Conservation (phyloP, 1,140 invertebrate genomes). For the Trachelipus rathkii region DNA sequence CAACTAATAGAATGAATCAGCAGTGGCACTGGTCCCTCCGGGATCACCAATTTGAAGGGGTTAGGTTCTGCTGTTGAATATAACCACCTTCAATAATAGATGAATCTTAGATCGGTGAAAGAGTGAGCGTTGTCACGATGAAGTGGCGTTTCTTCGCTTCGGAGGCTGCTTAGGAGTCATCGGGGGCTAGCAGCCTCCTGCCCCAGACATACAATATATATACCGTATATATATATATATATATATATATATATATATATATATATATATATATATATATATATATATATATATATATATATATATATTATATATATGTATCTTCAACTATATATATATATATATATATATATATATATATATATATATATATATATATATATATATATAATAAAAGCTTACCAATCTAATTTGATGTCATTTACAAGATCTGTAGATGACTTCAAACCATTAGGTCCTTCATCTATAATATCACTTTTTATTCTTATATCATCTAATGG, state of each 20-base stretch:
- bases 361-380: too few relatives aligned
- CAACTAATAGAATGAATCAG: too few relatives aligned
- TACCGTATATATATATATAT: not conserved
- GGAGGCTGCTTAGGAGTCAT: too few relatives aligned
- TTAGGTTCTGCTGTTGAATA: too few relatives aligned
- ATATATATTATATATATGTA: not conserved
- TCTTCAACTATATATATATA: too few relatives aligned
- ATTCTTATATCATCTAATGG: not conserved
- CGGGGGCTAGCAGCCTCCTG: not conserved
- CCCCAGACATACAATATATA: not conserved
- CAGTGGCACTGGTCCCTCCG: too few relatives aligned
- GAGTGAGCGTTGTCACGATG: too few relatives aligned
- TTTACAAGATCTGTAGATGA: not conserved
- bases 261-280: constrained; percentile 5
- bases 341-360: too few relatives aligned
- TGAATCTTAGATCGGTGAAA: too few relatives aligned
- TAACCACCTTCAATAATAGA: too few relatives aligned
- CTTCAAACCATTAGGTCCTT: not conserved
- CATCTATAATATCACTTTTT: not conserved
- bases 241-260: constrained; percentile 5
- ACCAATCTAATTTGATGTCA: not conserved
- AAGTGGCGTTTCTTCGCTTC: too few relatives aligned
- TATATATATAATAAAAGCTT: not conserved
- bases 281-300: not conserved
- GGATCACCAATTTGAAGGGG: too few relatives aligned